A percentile compares a stretch with the other conserved stretches of the same genome.
These are phyloP conservation scores for Gari tellinella DNA, from an alignment of 2,888 invertebrate species.

Conservation along the genomic window DNA sequence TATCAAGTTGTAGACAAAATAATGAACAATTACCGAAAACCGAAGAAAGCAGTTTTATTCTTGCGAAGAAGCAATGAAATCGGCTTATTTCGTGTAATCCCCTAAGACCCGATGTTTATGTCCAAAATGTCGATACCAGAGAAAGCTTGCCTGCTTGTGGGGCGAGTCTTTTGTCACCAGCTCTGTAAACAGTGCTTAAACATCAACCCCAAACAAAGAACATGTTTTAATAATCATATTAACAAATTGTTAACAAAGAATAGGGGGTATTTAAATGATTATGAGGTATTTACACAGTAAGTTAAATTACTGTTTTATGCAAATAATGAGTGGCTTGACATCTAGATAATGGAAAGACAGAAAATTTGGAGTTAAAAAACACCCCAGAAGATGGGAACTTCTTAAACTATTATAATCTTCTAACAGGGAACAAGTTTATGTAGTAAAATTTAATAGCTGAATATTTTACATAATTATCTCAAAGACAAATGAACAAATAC, in stretches of 20 bases:
- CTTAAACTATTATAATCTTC: no score
- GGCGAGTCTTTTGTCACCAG: conserved; percentile 35
- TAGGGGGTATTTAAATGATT: conserved; percentile 22
- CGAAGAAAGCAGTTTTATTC: conserved; percentile 41
- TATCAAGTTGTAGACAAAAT: conserved; percentile 49
- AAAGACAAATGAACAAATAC: no score
- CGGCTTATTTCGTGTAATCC: conserved; percentile 61
- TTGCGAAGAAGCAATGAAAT: conserved; percentile 55
- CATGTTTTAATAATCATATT: conserved; percentile 57
- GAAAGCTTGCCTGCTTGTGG: conserved; percentile 26
- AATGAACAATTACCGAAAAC: conserved; percentile 54
- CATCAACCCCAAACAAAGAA: conserved; percentile 40
- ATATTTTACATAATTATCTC: no score
- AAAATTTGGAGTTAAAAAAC: no score
- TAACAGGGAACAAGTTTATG: no score
- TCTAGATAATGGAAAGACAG: conserved; percentile 2
- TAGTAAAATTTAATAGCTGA: no score
- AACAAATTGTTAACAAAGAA: conserved; percentile 45
- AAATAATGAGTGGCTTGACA: conserved; percentile 33
- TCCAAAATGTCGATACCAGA: conserved; percentile 52
- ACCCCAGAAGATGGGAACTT: no score
- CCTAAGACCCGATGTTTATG: conserved; percentile 53
- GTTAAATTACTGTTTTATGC: conserved; percentile 18
- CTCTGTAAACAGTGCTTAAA: conserved; percentile 28
- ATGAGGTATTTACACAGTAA: conserved; percentile 41